phyloP scores from a whole-genome alignment of 2,888 invertebrate genomes.

The Lissonota sp. region DNA sequence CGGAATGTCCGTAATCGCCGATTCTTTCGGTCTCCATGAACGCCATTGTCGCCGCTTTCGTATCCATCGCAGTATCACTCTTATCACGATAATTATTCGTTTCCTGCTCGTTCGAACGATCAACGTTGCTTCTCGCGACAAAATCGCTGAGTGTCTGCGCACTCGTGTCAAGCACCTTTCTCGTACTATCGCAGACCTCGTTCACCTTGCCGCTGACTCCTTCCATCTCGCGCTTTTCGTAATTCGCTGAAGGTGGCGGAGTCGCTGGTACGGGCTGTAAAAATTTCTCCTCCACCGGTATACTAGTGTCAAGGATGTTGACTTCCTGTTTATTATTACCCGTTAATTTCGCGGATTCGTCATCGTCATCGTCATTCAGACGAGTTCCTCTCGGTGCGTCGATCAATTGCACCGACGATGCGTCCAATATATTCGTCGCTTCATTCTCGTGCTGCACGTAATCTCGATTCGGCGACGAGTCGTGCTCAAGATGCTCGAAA shows the following conservation, averaged over 20 bases:
- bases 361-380: background rate
- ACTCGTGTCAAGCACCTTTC: slow-evolving; percentile 10
- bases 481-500: slow-evolving; percentile 90
- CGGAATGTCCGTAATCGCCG: slow-evolving; percentile 15
- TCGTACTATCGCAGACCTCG: slow-evolving; percentile 22
- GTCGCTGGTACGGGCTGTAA: slow-evolving; percentile 75
- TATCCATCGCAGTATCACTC: slow-evolving; percentile 64
- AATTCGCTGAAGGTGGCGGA: slow-evolving; percentile 78
- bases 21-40: slow-evolving; percentile 75
- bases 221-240: slow-evolving; percentile 71
- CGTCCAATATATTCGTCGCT: slow-evolving; percentile 37
- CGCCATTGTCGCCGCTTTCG: slow-evolving; percentile 74
- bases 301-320: slow-evolving; percentile 72
- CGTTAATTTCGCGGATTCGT: slow-evolving; percentile 44
- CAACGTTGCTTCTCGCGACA: slow-evolving; percentile 34
- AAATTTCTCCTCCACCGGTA: slow-evolving; percentile 65
- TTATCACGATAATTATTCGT: slow-evolving; percentile 33
- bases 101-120: background rate
- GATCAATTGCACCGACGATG: slow-evolving; percentile 65
- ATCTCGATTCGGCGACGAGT: slow-evolving; percentile 80
- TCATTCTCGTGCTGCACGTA: slow-evolving; percentile 57
- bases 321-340: slow-evolving; percentile 77
- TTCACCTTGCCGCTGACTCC: slow-evolving; percentile 3
- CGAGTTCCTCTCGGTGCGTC: slow-evolving; percentile 72
- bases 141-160: slow-evolving; percentile 67